phyloP scores from a whole-genome alignment of 2,888 invertebrate genomes.

The Nephrotoma appendiculata region DNA sequence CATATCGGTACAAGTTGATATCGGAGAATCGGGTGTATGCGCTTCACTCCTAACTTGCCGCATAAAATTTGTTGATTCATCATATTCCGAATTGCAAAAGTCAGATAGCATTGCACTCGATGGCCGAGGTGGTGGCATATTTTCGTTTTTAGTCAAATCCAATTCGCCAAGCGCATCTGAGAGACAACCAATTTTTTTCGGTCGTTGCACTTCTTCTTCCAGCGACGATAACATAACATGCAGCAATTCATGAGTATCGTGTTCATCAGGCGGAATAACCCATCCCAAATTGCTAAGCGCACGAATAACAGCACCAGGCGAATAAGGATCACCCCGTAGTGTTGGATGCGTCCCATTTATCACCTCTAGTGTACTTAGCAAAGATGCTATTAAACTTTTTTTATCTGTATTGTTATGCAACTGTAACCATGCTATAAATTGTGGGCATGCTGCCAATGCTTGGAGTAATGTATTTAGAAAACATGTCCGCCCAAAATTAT shows the following conservation, averaged over 20 bases:
- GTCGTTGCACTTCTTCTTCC: conserved; percentile 59
- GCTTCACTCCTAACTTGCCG: conserved; percentile 30
- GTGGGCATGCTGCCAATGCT: conserved; percentile 75
- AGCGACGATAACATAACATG: conserved; percentile 80
- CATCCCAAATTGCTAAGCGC: conserved; percentile 64
- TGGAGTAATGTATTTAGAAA: conserved; percentile 86
- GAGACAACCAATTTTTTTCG: conserved; percentile 48
- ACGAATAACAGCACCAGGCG: conserved; percentile 53
- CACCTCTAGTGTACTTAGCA: conserved; percentile 61
- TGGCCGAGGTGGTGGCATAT: conserved; percentile 38
- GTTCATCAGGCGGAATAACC: conserved; percentile 79
- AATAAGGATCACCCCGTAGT: conserved; percentile 41
- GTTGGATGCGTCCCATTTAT: conserved; percentile 58
- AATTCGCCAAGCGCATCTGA: conserved; percentile 58
- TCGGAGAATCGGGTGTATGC: conserved; percentile 32
- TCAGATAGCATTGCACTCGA: conserved; percentile 35
- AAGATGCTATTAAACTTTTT: conserved; percentile 57
- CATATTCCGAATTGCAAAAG: conserved; percentile 30
- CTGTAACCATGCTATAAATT: conserved; percentile 70
- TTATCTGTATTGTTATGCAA: conserved; percentile 44
- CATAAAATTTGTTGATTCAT: conserved; percentile 28
- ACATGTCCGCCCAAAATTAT: conserved; percentile 85
- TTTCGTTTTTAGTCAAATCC: conserved; percentile 35
- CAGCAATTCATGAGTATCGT: conserved; percentile 88
- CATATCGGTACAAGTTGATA: conserved; percentile 28